These are phyloP conservation scores for Dynastes grantii DNA, from an alignment of 2,888 invertebrate genomes.

Conservation along the genomic window DNA sequence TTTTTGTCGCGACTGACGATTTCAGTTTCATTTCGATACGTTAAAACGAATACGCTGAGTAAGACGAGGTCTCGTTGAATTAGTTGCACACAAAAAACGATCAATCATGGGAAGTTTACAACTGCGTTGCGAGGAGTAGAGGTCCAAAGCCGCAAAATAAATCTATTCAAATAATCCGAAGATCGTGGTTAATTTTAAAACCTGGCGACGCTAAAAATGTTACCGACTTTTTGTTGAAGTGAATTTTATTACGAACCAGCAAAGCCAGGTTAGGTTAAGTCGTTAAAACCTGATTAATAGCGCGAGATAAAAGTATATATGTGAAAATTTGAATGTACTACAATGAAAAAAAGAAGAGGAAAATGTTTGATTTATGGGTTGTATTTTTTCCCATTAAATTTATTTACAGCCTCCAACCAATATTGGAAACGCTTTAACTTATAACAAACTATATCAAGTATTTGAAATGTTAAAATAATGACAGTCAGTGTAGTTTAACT, in stretches of 20 bases:
- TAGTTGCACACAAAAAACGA: background rate
- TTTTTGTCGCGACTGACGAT: conserved; percentile 19
- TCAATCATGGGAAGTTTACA: background rate
- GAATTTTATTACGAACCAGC: background rate
- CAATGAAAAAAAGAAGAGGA: background rate
- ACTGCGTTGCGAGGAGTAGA: background rate
- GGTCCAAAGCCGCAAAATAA: background rate
- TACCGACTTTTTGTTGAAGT: background rate
- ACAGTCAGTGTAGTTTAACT: background rate
- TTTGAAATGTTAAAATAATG: background rate
- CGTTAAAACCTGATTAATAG: conserved; percentile 12
- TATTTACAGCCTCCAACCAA: background rate
- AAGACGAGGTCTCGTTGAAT: background rate
- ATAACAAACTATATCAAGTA: background rate
- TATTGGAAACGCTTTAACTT: background rate
- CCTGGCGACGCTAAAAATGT: conserved; percentile 1
- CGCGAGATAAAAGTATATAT: background rate
- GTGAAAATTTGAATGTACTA: background rate
- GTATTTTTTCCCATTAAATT: background rate
- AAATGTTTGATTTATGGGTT: background rate
- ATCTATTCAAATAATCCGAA: background rate
- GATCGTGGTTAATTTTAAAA: conserved; percentile 2
- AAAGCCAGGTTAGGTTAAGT: background rate
- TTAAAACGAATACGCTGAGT: conserved; percentile 13
- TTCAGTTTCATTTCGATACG: background rate